These are phyloP conservation scores for Meloe dianella DNA, from an alignment of 2,888 invertebrate species.

Conservation along the genomic window DNA sequence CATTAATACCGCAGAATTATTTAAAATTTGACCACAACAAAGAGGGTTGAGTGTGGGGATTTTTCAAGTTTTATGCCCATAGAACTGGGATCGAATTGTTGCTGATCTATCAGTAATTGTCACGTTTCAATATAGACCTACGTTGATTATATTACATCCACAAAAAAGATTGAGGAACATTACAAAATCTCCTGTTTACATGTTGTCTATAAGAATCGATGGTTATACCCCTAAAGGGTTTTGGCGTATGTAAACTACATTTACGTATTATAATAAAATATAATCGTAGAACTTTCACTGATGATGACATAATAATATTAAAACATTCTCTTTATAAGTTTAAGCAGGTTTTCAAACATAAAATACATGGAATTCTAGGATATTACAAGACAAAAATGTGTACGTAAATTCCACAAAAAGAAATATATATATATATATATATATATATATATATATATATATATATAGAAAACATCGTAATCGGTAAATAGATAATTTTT, in stretches of 20 bases:
- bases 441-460: no score
- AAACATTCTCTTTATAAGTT: conserved; percentile 17
- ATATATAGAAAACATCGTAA: no score
- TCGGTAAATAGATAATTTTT: neutral
- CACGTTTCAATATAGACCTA: neutral
- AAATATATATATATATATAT: no score
- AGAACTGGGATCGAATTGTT: neutral
- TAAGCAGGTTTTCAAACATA: neutral
- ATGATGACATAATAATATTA: conserved; percentile 27
- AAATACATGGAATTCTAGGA: neutral
- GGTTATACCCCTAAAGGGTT: neutral
- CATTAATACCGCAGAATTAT: neutral
- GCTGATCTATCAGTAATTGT: neutral
- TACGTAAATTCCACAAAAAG: neutral
- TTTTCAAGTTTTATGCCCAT: neutral
- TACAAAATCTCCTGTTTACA: neutral
- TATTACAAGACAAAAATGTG: neutral
- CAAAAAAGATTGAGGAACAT: neutral
- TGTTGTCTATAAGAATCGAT: neutral
- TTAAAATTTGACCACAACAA: neutral
- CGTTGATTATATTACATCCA: neutral
- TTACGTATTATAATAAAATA: conserved; percentile 10
- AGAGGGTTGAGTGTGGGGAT: neutral
- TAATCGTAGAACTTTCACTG: conserved; percentile 28
- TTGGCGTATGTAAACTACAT: neutral